A percentile compares a stretch with the other conserved stretches of the same genome.
These are phyloP conservation scores for Sinotaia quadrata DNA, from an alignment of 2,888 invertebrate genomes.

Conservation along the genomic window DNA sequence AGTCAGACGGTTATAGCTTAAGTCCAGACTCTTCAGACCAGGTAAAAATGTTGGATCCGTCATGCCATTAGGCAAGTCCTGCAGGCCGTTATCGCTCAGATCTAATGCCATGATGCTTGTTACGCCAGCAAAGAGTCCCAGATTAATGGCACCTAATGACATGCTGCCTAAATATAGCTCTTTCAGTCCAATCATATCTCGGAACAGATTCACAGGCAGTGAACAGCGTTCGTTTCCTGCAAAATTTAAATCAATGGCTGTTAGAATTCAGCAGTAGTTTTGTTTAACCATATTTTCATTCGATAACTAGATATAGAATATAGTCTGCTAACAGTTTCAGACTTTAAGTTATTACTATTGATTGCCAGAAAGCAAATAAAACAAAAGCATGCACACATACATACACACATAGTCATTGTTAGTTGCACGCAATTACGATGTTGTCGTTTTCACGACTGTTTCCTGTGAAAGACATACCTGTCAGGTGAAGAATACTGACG, in stretches of 20 bases:
- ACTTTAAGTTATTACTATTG: too few relatives aligned
- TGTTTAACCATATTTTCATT: too few relatives aligned
- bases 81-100: constrained; percentile 15
- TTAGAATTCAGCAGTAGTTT: not conserved
- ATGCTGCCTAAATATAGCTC: constrained; percentile 17
- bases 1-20: constrained; percentile 18
- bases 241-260: not conserved
- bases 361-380: too few relatives aligned
- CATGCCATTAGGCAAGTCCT: constrained; percentile 1
- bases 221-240: constrained; percentile 12
- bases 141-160: constrained; percentile 5
- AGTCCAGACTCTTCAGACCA: constrained; percentile 8
- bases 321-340: too few relatives aligned
- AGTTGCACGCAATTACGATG: too few relatives aligned
- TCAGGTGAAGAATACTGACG: constrained; percentile 9
- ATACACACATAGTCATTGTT: too few relatives aligned
- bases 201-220: not conserved
- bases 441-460: not conserved
- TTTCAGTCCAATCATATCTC: not conserved
- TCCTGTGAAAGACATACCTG: constrained; percentile 14
- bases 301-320: too few relatives aligned
- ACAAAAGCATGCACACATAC: too few relatives aligned
- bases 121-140: constrained; percentile 14
- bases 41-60: not conserved
- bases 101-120: constrained; percentile 4